Evolutionary conservation across 1,140 invertebrate genomes (phyloP).

Genomic region (Brachionus calyciflorus): DNA sequence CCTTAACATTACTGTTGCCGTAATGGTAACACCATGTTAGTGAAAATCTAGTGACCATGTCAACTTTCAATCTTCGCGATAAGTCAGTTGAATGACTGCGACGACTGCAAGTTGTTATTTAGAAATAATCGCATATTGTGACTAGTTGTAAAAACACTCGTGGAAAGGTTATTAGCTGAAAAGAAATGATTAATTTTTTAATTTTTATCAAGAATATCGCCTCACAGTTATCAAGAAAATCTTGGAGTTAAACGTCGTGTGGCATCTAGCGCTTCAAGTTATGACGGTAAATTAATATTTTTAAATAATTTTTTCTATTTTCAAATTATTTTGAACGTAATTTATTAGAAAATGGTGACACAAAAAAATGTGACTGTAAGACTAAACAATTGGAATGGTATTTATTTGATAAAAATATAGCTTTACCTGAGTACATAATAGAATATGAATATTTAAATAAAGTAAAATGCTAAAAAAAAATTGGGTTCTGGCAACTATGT

Average conservation of each 20-base stretch:
- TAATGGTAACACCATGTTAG: too few species aligned
- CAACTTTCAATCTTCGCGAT: too few species aligned
- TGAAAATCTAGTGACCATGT: too few species aligned
- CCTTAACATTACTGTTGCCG: too few species aligned
- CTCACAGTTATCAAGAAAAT: neutral
- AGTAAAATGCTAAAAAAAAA: too few species aligned
- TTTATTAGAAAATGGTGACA: neutral
- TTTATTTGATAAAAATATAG: constrained; percentile 57
- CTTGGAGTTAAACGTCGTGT: constrained; percentile 14
- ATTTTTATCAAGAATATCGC: neutral
- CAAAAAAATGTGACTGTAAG: constrained; percentile 55
- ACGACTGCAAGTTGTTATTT: too few species aligned
- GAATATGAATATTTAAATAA: constrained; percentile 60
- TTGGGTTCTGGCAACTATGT: too few species aligned
- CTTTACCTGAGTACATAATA: constrained; percentile 59
- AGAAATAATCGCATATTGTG: too few species aligned
- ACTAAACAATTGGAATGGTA: constrained; percentile 60
- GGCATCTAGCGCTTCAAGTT: neutral
- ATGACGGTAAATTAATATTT: neutral
- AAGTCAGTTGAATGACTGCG: too few species aligned
- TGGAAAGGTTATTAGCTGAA: too few species aligned
- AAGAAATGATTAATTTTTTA: neutral
- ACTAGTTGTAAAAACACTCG: too few species aligned
- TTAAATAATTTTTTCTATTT: neutral
- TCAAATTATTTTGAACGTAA: neutral